Evolutionary conservation across 2,113 vertebrate genomes (phyloP), one percentile per base, ranked within the genome.

Genomic region (Lampris megalopsis): DNA sequence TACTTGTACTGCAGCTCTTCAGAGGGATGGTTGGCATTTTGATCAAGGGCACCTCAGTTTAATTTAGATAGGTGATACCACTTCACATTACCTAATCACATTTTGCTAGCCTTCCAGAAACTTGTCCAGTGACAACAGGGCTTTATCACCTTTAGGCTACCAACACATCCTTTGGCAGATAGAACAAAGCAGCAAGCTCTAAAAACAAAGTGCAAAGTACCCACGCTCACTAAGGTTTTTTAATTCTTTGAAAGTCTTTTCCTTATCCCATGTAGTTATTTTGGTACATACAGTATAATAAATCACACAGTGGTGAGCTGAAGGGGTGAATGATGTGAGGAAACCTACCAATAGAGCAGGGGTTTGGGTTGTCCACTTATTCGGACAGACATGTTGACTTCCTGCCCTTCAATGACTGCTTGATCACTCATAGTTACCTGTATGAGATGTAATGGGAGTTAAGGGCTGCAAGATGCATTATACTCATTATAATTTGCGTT

Each of bases 351-450:
- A 79, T 97, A 98, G 67, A 99, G 95, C 87, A 99, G 96, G 2
- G 98, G 98, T 90, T 98, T 98, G 73, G 98, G 98, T 63, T 99
- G 96, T 10, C 97, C 98, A 61, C 88, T 94, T 59, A 98, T 95
- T 0, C 94, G 90, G 75, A 99, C 96, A 0, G 94, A 96, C 95
- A 99, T 95, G 87, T 92, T 95, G 77, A 97, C 96, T 69, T 99
- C 97, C 78, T 98, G 97, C 68, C 97, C 98, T 89, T 98, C 97
- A 84, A 94, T 90, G 58, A 98, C 96, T 0, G 90, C 91, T 90
- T 98, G 97, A 85, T 99, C 96, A 3, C 68, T 95, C 76, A 97
- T 89, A 58, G 94, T 91, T 72, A 93, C 94, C 98, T 99, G 85
- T 78, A 73, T 77, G 63, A 80, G 69, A 76, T 68, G 37, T 11